Conservation (phyloP, 2,888 invertebrate species). For the Dione vanillae region DNA sequence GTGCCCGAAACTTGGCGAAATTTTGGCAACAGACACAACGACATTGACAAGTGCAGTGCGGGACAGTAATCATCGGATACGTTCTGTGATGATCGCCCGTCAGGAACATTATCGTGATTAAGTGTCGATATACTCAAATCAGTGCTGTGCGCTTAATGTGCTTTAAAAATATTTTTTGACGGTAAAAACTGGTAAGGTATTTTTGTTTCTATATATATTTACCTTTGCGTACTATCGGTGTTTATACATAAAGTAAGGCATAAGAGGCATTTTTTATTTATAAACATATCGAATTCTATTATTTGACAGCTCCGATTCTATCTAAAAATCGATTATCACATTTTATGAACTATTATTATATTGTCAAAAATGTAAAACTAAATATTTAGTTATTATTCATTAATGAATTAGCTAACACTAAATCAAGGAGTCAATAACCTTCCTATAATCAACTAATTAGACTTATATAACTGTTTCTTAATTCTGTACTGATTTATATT, state of each 20-base stretch:
- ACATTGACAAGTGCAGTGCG: conserved; percentile 52
- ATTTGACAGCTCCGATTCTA: neutral
- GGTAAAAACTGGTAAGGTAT: conserved; percentile 19
- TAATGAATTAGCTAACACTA: too few relatives aligned
- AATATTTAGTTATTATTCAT: too few relatives aligned
- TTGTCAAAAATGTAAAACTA: too few relatives aligned
- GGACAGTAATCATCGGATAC: conserved; percentile 60
- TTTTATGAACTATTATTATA: conserved; percentile 1
- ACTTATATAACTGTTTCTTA: conserved; percentile 14
- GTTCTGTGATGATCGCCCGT: conserved; percentile 65
- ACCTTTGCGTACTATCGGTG: conserved; percentile 23
- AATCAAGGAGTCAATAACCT: conserved; percentile 9
- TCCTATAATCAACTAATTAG: neutral
- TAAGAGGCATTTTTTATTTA: conserved; percentile 35
- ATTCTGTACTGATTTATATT: conserved; percentile 8
- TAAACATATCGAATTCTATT: conserved; percentile 30
- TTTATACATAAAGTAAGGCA: conserved; percentile 34
- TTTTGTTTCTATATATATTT: conserved; percentile 13
- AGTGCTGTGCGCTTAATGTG: conserved; percentile 39
- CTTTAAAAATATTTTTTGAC: conserved; percentile 6
- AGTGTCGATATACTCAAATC: conserved; percentile 27
- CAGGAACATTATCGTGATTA: conserved; percentile 63
- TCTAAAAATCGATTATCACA: conserved; percentile 28
- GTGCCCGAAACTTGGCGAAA: conserved; percentile 69
- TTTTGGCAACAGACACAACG: conserved; percentile 69